A percentile compares a stretch with the other conserved stretches of the same genome.
Evolutionary conservation across 2,113 vertebrate genomes (phyloP).

Genomic region (Anhinga anhinga): DNA sequence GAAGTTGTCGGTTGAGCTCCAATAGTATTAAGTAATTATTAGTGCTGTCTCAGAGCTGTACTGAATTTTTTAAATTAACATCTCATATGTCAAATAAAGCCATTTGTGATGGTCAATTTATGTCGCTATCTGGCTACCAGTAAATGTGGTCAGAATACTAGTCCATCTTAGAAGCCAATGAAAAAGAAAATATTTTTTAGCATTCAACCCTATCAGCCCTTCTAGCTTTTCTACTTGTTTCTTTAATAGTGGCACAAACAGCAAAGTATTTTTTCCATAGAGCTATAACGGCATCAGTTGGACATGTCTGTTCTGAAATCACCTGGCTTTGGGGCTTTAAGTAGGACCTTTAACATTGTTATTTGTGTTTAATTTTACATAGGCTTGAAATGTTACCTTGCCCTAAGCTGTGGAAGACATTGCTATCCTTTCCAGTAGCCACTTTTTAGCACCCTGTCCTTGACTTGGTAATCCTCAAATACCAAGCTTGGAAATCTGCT

Average conservation of each 20-base stretch:
- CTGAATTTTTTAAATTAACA: neutral
- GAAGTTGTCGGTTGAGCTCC: neutral
- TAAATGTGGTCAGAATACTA: neutral
- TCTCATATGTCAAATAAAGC: neutral
- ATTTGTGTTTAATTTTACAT: conserved; percentile 60
- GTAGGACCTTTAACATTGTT: conserved; percentile 38
- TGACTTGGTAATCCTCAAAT: conserved; percentile 54
- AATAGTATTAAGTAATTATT: neutral
- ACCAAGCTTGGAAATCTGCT: conserved; percentile 57
- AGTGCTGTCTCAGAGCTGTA: neutral
- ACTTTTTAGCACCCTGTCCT: conserved; percentile 55
- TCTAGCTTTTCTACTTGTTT: neutral
- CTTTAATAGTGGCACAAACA: neutral
- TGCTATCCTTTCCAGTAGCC: conserved; percentile 35
- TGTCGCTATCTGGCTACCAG: neutral
- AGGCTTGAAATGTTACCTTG: conserved; percentile 28
- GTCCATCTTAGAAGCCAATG: neutral
- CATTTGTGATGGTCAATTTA: neutral
- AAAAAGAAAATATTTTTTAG: neutral
- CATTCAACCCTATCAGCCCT: neutral
- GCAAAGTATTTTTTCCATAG: neutral
- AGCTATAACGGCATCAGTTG: neutral
- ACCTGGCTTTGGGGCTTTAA: conserved; percentile 39
- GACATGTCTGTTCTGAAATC: neutral
- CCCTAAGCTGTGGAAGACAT: conserved; percentile 40